A percentile compares a stretch with the other conserved stretches of the same genome.
Evolutionary conservation across 2,888 invertebrate genomes (phyloP).

Genomic region (Polymixis flavicincta): DNA sequence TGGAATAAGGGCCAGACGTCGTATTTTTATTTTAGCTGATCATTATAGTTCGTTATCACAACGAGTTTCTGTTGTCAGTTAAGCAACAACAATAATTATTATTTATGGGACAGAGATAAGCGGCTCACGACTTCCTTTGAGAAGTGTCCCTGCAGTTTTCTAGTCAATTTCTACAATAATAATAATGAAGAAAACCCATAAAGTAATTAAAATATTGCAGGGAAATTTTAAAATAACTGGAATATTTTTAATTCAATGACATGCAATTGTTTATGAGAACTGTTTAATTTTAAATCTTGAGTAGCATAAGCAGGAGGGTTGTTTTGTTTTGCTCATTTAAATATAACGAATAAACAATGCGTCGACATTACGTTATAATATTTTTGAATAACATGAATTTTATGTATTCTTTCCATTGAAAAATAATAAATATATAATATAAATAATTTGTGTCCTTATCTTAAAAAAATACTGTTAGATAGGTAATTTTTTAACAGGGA

Average conservation of each 20-base stretch:
- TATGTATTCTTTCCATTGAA: conserved; percentile 5
- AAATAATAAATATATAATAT: conserved; percentile 13
- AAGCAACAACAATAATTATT: conserved; percentile 1
- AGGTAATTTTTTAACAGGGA: conserved; percentile 11
- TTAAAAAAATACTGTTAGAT: not conserved
- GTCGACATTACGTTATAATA: conserved; percentile 15
- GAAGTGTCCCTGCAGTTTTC: conserved; percentile 62
- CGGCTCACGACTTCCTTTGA: conserved; percentile 14
- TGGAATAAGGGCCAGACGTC: not conserved
- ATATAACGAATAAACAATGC: conserved; percentile 8
- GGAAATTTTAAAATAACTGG: not conserved
- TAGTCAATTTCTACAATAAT: conserved; percentile 69
- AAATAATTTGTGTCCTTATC: conserved; percentile 9
- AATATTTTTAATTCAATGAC: conserved; percentile 11
- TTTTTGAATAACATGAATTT: conserved; percentile 8
- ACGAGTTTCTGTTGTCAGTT: conserved; percentile 6
- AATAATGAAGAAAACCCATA: conserved; percentile 38
- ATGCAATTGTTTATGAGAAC: conserved; percentile 32
- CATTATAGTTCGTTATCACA: not conserved
- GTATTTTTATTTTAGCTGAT: not conserved
- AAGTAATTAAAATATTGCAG: conserved; percentile 26
- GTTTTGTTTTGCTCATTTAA: conserved; percentile 43
- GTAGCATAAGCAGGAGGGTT: conserved; percentile 29
- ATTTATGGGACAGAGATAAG: conserved; percentile 28
- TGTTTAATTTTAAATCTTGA: conserved; percentile 23